These are phyloP conservation scores for Canis aureus DNA, from an alignment of 2,113 vertebrate genomes.

Conservation along the genomic window DNA sequence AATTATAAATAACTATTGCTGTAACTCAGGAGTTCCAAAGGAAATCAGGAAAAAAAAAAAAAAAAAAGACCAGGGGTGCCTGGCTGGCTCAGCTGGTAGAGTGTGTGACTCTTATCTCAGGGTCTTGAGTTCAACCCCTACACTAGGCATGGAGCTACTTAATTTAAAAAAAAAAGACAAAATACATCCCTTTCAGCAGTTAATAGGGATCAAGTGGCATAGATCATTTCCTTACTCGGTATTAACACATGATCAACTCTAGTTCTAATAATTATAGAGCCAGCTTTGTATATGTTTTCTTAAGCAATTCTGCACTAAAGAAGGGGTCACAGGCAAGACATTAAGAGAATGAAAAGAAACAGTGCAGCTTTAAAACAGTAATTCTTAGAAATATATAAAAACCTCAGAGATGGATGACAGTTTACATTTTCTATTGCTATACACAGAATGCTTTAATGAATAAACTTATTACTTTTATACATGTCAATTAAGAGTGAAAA, in stretches of 20 bases:
- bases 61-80: background rate
- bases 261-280: constrained; percentile 32
- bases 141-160: too few relatives aligned
- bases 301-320: background rate
- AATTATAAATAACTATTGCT: constrained; percentile 52
- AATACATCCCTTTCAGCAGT: background rate
- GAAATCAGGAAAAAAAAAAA: background rate
- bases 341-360: background rate
- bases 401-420: background rate
- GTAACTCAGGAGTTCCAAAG: constrained; percentile 28
- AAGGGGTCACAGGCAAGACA: background rate
- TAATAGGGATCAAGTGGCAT: background rate
- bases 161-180: background rate
- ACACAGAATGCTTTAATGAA: background rate
- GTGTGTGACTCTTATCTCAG: too few relatives aligned
- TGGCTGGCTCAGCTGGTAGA: too few relatives aligned
- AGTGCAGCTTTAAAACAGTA: background rate
- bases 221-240: background rate
- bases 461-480: constrained; percentile 27
- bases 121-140: too few relatives aligned
- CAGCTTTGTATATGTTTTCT: constrained; percentile 12
- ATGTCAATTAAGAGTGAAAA: background rate
- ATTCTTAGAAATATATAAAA: constrained; percentile 4
- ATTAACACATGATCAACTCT: background rate
- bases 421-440: constrained; percentile 17